phyloP scores from a whole-genome alignment of 2,888 invertebrate species.

The Smittia aterrima region DNA sequence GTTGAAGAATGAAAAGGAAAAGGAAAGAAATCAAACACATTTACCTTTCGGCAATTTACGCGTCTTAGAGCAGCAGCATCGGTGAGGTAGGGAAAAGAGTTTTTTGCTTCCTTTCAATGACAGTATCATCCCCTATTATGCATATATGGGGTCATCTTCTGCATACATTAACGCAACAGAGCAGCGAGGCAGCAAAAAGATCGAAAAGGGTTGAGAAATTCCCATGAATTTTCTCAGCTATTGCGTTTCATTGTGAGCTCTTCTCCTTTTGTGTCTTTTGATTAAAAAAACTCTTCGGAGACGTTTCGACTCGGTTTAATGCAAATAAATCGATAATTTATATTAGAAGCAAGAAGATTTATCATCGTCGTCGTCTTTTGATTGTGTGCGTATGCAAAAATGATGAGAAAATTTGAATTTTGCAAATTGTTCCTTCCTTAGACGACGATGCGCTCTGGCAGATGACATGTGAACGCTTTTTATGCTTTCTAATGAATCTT shows the following conservation, averaged over 20 bases:
- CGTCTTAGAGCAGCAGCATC: slow-evolving; percentile 19
- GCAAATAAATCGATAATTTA: slow-evolving; percentile 42
- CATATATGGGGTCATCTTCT: slow-evolving; percentile 40
- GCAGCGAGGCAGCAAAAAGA: neutral
- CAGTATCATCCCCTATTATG: slow-evolving; percentile 41
- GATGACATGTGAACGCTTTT: slow-evolving; percentile 21
- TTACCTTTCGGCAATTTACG: slow-evolving; percentile 37
- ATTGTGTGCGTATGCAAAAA: slow-evolving; percentile 33
- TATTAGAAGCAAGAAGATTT: slow-evolving; percentile 37
- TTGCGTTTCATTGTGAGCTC: slow-evolving; percentile 32
- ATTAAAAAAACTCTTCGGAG: slow-evolving; percentile 14
- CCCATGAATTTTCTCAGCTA: slow-evolving; percentile 38
- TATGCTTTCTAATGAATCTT: slow-evolving; percentile 14
- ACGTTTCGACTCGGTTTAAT: slow-evolving; percentile 38
- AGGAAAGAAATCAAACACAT: slow-evolving; percentile 19
- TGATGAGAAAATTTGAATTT: slow-evolving; percentile 42
- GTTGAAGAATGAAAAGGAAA: neutral
- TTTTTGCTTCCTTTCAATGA: slow-evolving; percentile 27
- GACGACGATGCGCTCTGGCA: slow-evolving; percentile 1
- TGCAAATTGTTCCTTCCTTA: neutral
- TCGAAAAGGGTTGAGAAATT: slow-evolving; percentile 34
- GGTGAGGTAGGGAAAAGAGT: neutral
- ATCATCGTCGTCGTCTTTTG: slow-evolving; percentile 20
- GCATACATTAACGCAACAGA: slow-evolving; percentile 39
- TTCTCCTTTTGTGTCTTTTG: slow-evolving; percentile 25